Conservation (phyloP, 2,113 vertebrate species). For the Oryzias melastigma region DNA sequence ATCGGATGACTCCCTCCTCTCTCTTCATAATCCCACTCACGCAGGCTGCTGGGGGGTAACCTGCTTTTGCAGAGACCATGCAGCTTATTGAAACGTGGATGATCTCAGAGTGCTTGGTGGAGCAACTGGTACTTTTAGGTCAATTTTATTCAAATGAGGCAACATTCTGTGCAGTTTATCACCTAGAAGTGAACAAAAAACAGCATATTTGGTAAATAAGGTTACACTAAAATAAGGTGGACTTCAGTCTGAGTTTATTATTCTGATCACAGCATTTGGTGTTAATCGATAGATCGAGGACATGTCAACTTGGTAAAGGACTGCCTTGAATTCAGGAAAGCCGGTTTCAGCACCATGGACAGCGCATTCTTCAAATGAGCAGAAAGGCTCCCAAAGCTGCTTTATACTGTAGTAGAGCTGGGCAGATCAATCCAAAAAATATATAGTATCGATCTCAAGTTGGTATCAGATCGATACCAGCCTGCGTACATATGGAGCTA, state of each 20-base stretch:
- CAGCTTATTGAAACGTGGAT: background rate
- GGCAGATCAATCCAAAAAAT: too few species aligned
- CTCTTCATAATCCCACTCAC: slow-evolving; percentile 62
- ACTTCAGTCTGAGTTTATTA: background rate
- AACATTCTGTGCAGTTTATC: too few species aligned
- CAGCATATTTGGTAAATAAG: background rate
- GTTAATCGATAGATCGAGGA: background rate
- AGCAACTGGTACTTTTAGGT: slow-evolving; percentile 1
- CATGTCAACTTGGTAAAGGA: slow-evolving; percentile 8
- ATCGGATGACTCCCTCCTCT: slow-evolving; percentile 70
- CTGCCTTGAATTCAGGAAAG: slow-evolving; percentile 20
- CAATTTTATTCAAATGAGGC: background rate
- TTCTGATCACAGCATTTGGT: background rate
- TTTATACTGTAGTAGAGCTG: too few species aligned
- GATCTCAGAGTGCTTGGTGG: slow-evolving; percentile 38
- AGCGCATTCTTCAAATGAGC: slow-evolving; percentile 23
- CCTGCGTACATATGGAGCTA: too few species aligned
- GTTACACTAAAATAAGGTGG: background rate
- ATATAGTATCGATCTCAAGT: too few species aligned
- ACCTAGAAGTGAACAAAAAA: too few species aligned
- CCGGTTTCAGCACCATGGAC: slow-evolving; percentile 66
- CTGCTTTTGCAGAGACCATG: slow-evolving; percentile 32
- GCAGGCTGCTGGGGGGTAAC: slow-evolving; percentile 57
- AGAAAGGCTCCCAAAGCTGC: background rate
- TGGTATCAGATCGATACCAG: too few species aligned